Base-by-base conservation (phyloP, 2,797 vertebrate species). In the Antrozous pallidus region DNA sequence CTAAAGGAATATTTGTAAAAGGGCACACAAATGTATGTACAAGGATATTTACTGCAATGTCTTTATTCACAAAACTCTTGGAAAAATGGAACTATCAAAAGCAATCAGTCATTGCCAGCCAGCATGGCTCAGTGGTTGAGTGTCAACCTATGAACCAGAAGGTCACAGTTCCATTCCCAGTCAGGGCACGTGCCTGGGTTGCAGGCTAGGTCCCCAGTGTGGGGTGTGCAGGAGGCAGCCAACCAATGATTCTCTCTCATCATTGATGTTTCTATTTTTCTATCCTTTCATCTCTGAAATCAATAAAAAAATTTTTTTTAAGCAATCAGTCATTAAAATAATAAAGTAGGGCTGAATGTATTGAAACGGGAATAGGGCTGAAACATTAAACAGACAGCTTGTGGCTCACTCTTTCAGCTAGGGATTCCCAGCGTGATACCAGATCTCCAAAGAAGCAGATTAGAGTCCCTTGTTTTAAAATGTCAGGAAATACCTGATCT, bases 21-120 rank as follows among this genome's bases (percentile, higher is more conserved):
- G 24, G 24, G 31, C 61, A 78, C 40, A 88, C 22, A 45, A n/a
- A 33, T 49, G 2, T 73, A 11, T 13, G 4, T 40, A 87, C n/a
- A 31, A 38, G 26, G 17, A 71, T 78, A 79, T 24, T 91, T 49
- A 73, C 45, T 63, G 40, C 6, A 40, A 16, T 73, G 26, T 63
- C 92, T 87, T 93, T 83, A 74, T 78, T 9, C 90, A 84, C 31
- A 89, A 95, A 81, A 92, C 61, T 81, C 40, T 49, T 40, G 6
- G 40, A 61, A 33, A 67, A 96, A 73, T 90, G 73, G 65, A 86
- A 45, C 63, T 63, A 47, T 87, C 51, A 71, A 73, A 14, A 26
- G 69, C 17, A 65, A 86, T 45, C 31, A 77, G 40, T 56, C 79
- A 82, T 24, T 26, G 58, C 28, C 58, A 61, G 58, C 28, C 58